Evolutionary conservation across 2,113 vertebrate genomes (phyloP), one percentile per base, ranked within the genome.

Genomic region (Salminus brasiliensis): DNA sequence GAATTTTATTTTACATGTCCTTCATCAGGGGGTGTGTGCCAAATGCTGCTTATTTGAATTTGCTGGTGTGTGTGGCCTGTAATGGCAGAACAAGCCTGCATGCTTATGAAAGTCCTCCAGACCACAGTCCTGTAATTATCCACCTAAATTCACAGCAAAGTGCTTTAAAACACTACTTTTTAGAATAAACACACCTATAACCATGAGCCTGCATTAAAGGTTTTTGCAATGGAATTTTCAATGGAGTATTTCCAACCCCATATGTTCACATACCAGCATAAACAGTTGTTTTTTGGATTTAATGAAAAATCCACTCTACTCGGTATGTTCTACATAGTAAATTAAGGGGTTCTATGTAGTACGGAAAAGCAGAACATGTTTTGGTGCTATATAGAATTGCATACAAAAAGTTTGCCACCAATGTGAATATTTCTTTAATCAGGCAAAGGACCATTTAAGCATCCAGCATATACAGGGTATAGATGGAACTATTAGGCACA

Each of bases 81-180:
- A 47, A 75, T 81, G 59, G 34, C 68, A 34, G 23, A 74, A 63
- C 53, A 16, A 2, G n/a, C 15, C 63, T 74, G 32, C 57, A 16
- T 72, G 27, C 34, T 73, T 52, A 67, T 62, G 62, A 85, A 85
- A 72, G 80, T 53, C 62, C 13, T 36, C 68, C 39, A 68, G 41
- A 29, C 67, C 12, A 13, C 63, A 57, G 72, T 65, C 76, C 60
- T 83, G 57, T 83, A 78, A 83, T 86, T 84, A 81, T 57, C 49
- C 68, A 63, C 21, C 49, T 72, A 71, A 78, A 68, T 68, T 59
- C 60, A 41, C 6, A 79, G 62, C 72, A 82, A 74, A 82, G 69
- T 53, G 63, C n/a, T 79, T 39, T 63, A 60, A 84, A 84, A 67
- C 29, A 41, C 59, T 55, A 13, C 52, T 63, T 68, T 57, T 79